Evolutionary conservation across 2,797 vertebrate species (phyloP).

Genomic region (Sebastes cheni): DNA sequence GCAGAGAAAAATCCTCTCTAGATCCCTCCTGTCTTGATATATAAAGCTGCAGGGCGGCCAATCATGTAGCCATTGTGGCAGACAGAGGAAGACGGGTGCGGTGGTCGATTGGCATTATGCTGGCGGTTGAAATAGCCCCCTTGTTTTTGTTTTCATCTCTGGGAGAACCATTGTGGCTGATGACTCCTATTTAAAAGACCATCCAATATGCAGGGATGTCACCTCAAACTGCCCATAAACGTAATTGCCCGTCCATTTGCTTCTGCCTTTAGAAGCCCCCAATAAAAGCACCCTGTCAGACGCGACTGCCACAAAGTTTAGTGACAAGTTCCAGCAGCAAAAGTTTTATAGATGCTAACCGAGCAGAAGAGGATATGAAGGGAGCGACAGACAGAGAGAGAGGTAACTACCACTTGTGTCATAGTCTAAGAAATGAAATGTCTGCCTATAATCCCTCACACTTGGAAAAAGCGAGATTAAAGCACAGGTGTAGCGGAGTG

Average conservation of each 20-base stretch:
- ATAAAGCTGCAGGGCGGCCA: constrained; percentile 62
- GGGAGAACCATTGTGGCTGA: constrained; percentile 81
- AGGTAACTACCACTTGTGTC: constrained; percentile 71
- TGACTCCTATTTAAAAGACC: constrained; percentile 86
- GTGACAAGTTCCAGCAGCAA: constrained; percentile 70
- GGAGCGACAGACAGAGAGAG: constrained; percentile 46
- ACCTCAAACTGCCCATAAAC: constrained; percentile 84
- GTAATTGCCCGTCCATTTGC: constrained; percentile 87
- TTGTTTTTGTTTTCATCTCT: constrained; percentile 83
- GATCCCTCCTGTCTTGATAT: constrained; percentile 44
- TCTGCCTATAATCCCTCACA: constrained; percentile 65
- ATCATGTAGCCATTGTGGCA: constrained; percentile 47
- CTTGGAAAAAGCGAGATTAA: constrained; percentile 57
- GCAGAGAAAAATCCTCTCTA: constrained; percentile 42
- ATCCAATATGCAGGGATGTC: constrained; percentile 88
- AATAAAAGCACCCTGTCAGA: constrained; percentile 85
- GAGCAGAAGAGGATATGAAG: constrained; percentile 64
- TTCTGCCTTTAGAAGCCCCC: constrained; percentile 76
- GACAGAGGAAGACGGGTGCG: constrained; percentile 56
- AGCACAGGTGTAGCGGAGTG: constrained; percentile 54
- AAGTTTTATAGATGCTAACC: constrained; percentile 67
- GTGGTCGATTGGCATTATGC: constrained; percentile 79
- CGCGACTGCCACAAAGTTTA: constrained; percentile 74
- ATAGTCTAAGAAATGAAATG: constrained; percentile 62
- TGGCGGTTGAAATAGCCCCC: constrained; percentile 79